Conservation (phyloP, 2,113 vertebrate genomes). For the Peucedramus taeniatus region DNA sequence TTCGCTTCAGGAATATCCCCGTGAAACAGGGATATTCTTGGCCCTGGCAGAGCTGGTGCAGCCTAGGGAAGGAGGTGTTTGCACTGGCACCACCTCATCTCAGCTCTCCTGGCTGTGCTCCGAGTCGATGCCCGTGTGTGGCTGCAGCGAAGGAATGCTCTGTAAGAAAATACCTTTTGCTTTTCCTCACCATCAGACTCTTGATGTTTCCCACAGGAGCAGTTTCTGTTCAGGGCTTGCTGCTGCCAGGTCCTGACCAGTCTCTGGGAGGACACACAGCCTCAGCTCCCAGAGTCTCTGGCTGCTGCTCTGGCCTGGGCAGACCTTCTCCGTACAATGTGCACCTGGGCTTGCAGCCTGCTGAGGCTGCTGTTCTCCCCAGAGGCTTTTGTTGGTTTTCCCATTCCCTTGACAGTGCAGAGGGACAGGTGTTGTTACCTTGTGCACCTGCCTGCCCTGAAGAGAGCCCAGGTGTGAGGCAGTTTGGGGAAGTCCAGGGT, state of each 20-base stretch:
- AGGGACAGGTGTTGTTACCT: not conserved
- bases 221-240: not conserved
- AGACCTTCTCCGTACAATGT: fast-evolving
- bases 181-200: fast-evolving
- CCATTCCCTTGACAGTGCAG: not conserved
- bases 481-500: not conserved
- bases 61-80: not conserved
- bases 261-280: not conserved
- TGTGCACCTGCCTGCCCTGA: not conserved
- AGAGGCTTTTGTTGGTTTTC: not conserved
- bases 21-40: not conserved
- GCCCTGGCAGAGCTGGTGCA: not conserved
- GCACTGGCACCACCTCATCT: not conserved
- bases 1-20: not conserved
- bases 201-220: not conserved
- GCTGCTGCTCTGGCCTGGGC: not conserved
- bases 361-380: not conserved
- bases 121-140: fast-evolving
- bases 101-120: not conserved
- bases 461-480: not conserved
- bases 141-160: not conserved
- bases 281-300: not conserved
- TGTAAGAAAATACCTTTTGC: not conserved
- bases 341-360: not conserved
- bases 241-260: not conserved